phyloP scores from a whole-genome alignment of 92 coral and sea anemone genomes.

The Porites rus region DNA sequence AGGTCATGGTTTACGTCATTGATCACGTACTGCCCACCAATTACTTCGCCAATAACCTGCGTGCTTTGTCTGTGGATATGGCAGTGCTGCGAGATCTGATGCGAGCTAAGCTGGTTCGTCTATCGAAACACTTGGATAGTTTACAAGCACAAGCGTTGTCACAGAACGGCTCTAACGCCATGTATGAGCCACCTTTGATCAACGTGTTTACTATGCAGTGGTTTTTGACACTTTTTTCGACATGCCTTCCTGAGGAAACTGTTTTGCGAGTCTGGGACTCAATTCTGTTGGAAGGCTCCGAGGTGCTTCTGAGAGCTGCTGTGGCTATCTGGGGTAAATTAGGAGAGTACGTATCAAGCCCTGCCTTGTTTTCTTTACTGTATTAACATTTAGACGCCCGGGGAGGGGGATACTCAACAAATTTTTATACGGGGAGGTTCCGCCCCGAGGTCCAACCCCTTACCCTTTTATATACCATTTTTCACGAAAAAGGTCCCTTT shows the following conservation, averaged over 20 bases:
- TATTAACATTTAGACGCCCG: too few species aligned
- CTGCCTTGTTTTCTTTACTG: neutral
- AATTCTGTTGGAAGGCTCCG: slow-evolving; percentile 96
- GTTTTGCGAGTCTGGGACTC: slow-evolving; percentile 99
- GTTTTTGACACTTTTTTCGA: slow-evolving; percentile 97
- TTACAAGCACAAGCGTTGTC: slow-evolving; percentile 91
- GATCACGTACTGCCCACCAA: slow-evolving; percentile 97
- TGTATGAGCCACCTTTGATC: slow-evolving; percentile 97
- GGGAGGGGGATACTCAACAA: too few species aligned
- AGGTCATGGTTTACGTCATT: slow-evolving; percentile 97
- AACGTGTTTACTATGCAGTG: slow-evolving; percentile 99
- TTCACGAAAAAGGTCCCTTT: too few species aligned
- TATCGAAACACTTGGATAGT: slow-evolving; percentile 89
- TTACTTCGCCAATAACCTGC: slow-evolving; percentile 97
- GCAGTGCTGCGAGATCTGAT: slow-evolving; percentile 96
- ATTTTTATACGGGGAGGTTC: too few species aligned
- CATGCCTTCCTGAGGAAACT: slow-evolving; percentile 96
- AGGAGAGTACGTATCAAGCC: slow-evolving; percentile 80
- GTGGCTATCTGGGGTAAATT: slow-evolving; percentile 98
- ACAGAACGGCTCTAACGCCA: slow-evolving; percentile 78
- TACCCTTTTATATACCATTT: too few species aligned
- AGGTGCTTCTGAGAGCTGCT: slow-evolving; percentile 94
- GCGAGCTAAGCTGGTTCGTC: slow-evolving; percentile 86
- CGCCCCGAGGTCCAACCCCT: too few species aligned
- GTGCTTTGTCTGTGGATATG: slow-evolving; percentile 98